Base-by-base conservation (phyloP, 2,888 invertebrate species). In the Leptura quadrifasciata region DNA sequence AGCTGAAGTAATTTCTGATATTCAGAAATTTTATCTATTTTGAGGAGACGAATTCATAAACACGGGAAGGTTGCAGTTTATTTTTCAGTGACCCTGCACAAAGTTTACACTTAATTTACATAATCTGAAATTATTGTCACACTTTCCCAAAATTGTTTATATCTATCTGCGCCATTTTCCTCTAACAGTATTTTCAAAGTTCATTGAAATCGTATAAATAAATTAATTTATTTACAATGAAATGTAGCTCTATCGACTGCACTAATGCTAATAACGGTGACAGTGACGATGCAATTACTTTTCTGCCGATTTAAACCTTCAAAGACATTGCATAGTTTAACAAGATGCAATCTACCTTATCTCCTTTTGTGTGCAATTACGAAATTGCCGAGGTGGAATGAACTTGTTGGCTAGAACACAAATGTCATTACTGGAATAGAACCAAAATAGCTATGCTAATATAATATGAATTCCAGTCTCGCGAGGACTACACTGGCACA, bases 281-380 rank as follows among this genome's bases (percentile, higher is more conserved):
- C 47, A 47, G n/a, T 47, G 47, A 47, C 47, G 47, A 47, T 47
- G 47, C 47, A 47, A 47, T 47, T 47, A 15, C 47, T 39, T 63
- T 20, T 2, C 20, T 15, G 63, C 21, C 39, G 63, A 63, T 39
- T 63, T 18, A 18, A 35, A 20, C 10, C 39, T 15, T 63, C 63
- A 63, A 47, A 61, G 63, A 10, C 39, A 35, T 39, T 39, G 63
- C 35, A 39, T 35, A 61, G 39, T 35, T 21, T 63, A 63, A 63
- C 20, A 39, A 63, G 18, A 39, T 20, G 39, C 63, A 47, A 63
- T 63, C 39, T 63, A 35, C 63, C 39, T 63, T 63, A 63, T 63
- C 63, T 35, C 63, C 63, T 63, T 63, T 63, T 63, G 63, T n/a
- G 12, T 15, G 63, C 12, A 63, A 63, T 27, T 20, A 63, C 15